phyloP scores from a whole-genome alignment of 2,113 vertebrate species.

The Larimichthys crocea region DNA sequence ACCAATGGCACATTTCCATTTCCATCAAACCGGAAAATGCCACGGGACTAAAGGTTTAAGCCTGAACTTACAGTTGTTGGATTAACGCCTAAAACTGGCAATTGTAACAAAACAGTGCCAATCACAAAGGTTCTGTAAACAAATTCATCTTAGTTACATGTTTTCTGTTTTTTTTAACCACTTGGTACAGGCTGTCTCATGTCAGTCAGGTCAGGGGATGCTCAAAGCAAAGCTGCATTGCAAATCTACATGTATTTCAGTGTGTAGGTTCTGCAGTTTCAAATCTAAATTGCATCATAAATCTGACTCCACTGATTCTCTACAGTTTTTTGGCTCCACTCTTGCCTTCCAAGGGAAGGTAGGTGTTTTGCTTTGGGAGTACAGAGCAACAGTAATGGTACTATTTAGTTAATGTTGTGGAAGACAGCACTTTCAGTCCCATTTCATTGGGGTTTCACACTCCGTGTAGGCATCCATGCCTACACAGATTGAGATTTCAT shows the following conservation, averaged over 20 bases:
- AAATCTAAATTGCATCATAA: constrained; percentile 34
- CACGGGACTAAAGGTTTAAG: constrained; percentile 65
- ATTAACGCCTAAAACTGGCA: constrained; percentile 60
- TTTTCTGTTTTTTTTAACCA: not conserved
- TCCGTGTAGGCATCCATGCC: not conserved
- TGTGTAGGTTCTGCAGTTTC: not conserved
- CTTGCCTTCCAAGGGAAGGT: constrained; percentile 4
- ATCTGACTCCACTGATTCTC: constrained; percentile 8
- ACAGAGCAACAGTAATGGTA: constrained; percentile 24
- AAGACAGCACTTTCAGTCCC: constrained; percentile 20
- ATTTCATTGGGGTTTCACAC: constrained; percentile 10
- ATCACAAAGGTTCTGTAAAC: constrained; percentile 47
- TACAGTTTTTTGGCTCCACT: constrained; percentile 24
- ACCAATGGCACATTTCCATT: constrained; percentile 74
- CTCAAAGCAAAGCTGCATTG: not conserved
- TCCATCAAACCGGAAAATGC: constrained; percentile 72
- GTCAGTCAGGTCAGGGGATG: not conserved
- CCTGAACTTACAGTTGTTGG: constrained; percentile 62
- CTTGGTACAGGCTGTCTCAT: not conserved
- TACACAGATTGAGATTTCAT: constrained; percentile 29
- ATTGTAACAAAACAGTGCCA: constrained; percentile 48
- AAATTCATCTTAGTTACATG: constrained; percentile 58
- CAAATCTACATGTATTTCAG: not conserved
- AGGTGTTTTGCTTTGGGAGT: constrained; percentile 14
- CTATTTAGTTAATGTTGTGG: constrained; percentile 39